Evolutionary conservation across 2,113 vertebrate genomes (phyloP), one percentile per base, ranked within the genome.

Genomic region (Pollachius pollachius): DNA sequence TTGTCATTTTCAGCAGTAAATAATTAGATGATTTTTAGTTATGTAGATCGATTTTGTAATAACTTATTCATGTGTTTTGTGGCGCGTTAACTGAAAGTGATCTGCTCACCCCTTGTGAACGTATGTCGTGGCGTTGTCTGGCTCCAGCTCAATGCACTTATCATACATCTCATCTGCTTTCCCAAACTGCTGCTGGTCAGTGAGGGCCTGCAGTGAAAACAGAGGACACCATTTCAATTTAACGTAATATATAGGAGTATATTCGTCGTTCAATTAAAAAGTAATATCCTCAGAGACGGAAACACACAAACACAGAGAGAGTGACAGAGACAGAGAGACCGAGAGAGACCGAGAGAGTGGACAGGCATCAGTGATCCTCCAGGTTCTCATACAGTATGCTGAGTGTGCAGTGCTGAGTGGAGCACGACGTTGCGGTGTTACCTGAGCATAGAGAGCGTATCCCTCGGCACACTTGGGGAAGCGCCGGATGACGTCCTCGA

Each of bases 141-240:
- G 96, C 82, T 99, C 97, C 86, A 99, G 93, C 81, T 96, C 95
- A 69, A 99, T 99, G 81, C 97, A 99, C 80, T 97, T 97, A 92
- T 99, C 96, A 57, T 99, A 99, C 97, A 99, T 99, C 87, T 99
- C 95, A 82, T 99, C 96, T 16, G 97, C 97, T 87, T 97, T 99
- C 71, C 95, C 96, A 90, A 99, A 99, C 77, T 97, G 97, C 69
- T 99, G 97, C 81, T 99, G 97, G 90, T 99, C 97, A 73, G 97
- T 99, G 88, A 99, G 84, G 75, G 97, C 97, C 97, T 99, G 87
- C 58, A 68, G 65, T 62, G 25, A 15, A 61, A 4, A 19, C 21
- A 23, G 60, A 15, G 7, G 1, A 12, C 4, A 19, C n/a, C n/a
- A 61, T 15, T 12, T 61, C 19, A 21, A 61, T 21, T 5, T 12